phyloP scores from a whole-genome alignment of 2,113 vertebrate species.

The Vanacampus margaritifer region DNA sequence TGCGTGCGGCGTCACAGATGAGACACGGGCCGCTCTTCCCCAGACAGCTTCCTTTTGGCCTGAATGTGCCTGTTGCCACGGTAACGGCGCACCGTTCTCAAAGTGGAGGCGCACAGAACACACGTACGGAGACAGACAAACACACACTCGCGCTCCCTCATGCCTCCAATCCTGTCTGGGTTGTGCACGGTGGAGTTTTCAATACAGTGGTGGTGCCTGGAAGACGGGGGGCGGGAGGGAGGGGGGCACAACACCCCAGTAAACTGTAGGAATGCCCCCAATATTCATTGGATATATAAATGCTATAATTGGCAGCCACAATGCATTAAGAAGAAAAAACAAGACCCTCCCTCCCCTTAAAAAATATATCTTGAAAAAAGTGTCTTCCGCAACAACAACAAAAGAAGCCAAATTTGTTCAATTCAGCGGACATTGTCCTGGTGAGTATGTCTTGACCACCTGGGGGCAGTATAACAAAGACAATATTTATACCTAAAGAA shows the following conservation, averaged over 20 bases:
- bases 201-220: constrained; percentile 23
- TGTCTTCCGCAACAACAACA: no score
- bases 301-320: no score
- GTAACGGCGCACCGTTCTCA: constrained; percentile 36
- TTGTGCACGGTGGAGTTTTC: not conserved
- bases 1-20: not conserved
- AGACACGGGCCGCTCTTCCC: not conserved
- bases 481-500: no score
- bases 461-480: no score
- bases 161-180: constrained; percentile 39
- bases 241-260: not conserved
- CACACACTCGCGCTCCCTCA: constrained; percentile 11
- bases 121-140: not conserved
- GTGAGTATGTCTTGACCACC: no score
- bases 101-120: constrained; percentile 10
- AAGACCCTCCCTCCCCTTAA: no score
- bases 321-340: no score
- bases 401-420: no score
- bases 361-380: no score
- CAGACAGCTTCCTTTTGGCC: constrained; percentile 7
- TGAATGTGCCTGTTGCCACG: constrained; percentile 37
- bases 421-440: no score
- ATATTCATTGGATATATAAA: no score
- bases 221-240: not conserved
- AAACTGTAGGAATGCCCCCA: not conserved